Evolutionary conservation across 2,888 invertebrate species (phyloP).

Genomic region (Lagria hirta): DNA sequence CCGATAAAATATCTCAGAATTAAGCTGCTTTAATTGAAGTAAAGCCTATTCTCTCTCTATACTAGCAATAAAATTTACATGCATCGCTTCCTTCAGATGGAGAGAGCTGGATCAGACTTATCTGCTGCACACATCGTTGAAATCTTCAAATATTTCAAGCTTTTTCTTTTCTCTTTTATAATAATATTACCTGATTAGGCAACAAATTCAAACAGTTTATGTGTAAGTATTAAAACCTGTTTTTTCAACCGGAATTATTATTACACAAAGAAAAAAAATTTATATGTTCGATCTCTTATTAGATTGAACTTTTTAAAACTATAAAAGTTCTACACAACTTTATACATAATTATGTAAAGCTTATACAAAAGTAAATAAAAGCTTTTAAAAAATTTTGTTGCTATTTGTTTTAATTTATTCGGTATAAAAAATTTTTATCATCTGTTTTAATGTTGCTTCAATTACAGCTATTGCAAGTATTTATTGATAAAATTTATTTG

Average conservation of each 20-base stretch:
- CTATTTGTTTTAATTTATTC: too few species aligned
- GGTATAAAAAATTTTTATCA: too few species aligned
- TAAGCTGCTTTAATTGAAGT: slow-evolving; percentile 17
- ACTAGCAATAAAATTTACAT: slow-evolving; percentile 10
- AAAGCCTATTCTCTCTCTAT: slow-evolving; percentile 3
- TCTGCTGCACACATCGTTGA: slow-evolving; percentile 5
- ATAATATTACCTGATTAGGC: slow-evolving; percentile 36
- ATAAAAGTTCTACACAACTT: too few species aligned
- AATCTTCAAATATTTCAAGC: slow-evolving; percentile 34
- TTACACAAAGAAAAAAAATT: slow-evolving; percentile 33
- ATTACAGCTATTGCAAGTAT: too few species aligned
- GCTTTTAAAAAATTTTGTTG: too few species aligned
- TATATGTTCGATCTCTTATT: slow-evolving; percentile 30
- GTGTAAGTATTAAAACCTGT: slow-evolving; percentile 36
- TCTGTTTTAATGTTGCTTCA: too few species aligned
- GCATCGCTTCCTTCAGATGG: slow-evolving; percentile 1
- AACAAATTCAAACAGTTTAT: slow-evolving; percentile 32
- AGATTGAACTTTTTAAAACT: slow-evolving; percentile 35
- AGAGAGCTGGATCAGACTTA: slow-evolving; percentile 8
- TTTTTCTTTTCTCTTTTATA: slow-evolving; percentile 31
- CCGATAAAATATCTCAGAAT: slow-evolving; percentile 14
- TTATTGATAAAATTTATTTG: too few species aligned
- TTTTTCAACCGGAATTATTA: slow-evolving; percentile 36
- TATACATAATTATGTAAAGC: too few species aligned
- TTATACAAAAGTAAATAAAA: too few species aligned